A percentile compares a stretch with the other conserved stretches of the same genome.
Conservation (phyloP, 2,888 invertebrate species). For the Ernsta delagoae region DNA sequence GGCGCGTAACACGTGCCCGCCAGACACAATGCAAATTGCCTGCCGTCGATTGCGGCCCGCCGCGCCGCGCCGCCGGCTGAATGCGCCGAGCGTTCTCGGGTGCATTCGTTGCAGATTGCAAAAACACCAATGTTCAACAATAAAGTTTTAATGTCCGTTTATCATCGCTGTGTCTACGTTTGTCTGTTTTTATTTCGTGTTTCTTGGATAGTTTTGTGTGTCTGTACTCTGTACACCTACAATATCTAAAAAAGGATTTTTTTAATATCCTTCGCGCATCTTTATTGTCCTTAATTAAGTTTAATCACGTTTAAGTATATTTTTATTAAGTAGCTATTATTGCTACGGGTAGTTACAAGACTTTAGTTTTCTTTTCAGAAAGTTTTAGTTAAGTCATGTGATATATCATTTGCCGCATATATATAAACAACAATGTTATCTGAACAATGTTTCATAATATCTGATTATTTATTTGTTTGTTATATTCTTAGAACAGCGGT, state of each 20-base stretch:
- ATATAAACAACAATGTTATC: neutral
- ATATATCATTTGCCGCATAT: neutral
- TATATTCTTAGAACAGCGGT: neutral
- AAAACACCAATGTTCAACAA: neutral
- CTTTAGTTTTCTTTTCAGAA: too few relatives aligned
- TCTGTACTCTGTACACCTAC: too few relatives aligned
- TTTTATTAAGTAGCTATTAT: too few relatives aligned
- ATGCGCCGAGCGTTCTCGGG: neutral
- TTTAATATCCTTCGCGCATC: too few relatives aligned
- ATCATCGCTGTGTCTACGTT: neutral
- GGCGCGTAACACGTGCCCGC: slow-evolving; percentile 6
- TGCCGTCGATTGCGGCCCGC: slow-evolving; percentile 15
- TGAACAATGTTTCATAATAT: too few relatives aligned
- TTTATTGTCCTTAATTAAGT: too few relatives aligned
- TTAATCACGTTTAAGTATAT: too few relatives aligned
- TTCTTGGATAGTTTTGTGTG: neutral
- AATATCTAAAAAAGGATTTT: too few relatives aligned
- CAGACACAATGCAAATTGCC: slow-evolving; percentile 24
- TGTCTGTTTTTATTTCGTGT: neutral
- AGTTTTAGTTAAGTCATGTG: too few relatives aligned
- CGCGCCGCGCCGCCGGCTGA: neutral
- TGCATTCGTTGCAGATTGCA: slow-evolving; percentile 4
- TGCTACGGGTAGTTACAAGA: too few relatives aligned
- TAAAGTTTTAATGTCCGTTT: neutral
- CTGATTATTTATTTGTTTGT: too few relatives aligned